Evolutionary conservation across 2,113 vertebrate genomes (phyloP), one percentile per base, ranked within the genome.

Genomic region (Trachemys scripta): DNA sequence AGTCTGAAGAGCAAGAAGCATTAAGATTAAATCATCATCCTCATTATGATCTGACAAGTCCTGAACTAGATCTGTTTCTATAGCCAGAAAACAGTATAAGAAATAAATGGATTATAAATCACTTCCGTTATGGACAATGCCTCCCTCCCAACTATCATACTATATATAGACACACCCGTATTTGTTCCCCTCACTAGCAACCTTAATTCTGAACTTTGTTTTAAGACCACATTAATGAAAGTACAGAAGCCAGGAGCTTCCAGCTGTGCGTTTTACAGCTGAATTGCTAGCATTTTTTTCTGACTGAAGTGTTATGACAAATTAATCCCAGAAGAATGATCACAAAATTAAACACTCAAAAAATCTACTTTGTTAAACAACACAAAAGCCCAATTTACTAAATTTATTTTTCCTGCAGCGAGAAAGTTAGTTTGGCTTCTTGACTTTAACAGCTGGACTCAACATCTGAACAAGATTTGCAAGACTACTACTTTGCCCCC

Each of bases 1-100:
- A 96, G 95, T 96, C 97, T 98, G 93, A 98, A 97, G 97, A 97
- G 92, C 59, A 92, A 97, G 94, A 96, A 96, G 95, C 94, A 96
- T 96, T 97, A 97, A 97, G 84, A 97, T 96, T 98, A 97, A 97
- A 94, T 97, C 88, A 80, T 96, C 96, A 96, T 96, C 82, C 96
- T 91, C 89, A 95, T 91, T 92, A 78, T 3, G 47, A 88, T 89
- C 89, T 96, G 94, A 90, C 57, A 96, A 94, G 53, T 96, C 82
- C 81, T 93, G 80, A 95, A 90, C 59, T 85, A 4, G 24, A 96
- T 93, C 75, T 94, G 90, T 80, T 95, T 93, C 92, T 93, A 87
- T 53, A 94, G 91, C 59, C 85, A 93, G 91, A 93, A 96, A 95
- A 91, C 80, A 90, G 69, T 79, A 69, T 84, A 93, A 94, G 72